These are phyloP conservation scores for Aleiodes leptofemur DNA, from an alignment of 2,888 invertebrate genomes.

Conservation along the genomic window DNA sequence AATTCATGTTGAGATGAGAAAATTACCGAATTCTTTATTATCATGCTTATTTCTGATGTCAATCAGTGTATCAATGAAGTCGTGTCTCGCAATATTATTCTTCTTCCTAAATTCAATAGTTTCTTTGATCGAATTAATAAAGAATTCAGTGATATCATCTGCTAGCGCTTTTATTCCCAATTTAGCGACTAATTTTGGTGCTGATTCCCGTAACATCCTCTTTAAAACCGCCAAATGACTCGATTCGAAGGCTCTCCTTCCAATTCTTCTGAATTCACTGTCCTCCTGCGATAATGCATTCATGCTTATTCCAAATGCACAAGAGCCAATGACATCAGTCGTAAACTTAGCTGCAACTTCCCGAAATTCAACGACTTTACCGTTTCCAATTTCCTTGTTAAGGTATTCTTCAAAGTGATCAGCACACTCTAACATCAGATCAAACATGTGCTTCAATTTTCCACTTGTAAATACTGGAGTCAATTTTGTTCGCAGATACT, in stretches of 20 bases:
- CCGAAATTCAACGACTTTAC: constrained; percentile 46
- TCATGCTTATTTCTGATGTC: constrained; percentile 59
- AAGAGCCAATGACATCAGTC: constrained; percentile 72
- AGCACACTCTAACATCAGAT: constrained; percentile 75
- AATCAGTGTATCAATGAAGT: constrained; percentile 74
- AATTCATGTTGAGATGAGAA: neutral
- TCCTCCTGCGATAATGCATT: constrained; percentile 64
- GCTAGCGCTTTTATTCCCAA: too few relatives aligned
- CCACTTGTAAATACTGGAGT: constrained; percentile 76
- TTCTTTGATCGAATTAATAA: constrained; percentile 64
- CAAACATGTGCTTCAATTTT: constrained; percentile 77
- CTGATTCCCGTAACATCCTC: constrained; percentile 18
- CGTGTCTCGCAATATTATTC: constrained; percentile 71
- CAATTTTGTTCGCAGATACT: constrained; percentile 72
- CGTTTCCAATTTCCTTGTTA: constrained; percentile 58
- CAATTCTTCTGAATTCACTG: constrained; percentile 66
- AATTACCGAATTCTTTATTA: constrained; percentile 38
- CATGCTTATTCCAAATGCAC: constrained; percentile 72
- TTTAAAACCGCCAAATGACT: constrained; percentile 46
- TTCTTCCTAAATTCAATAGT: constrained; percentile 71
- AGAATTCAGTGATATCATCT: constrained; percentile 55
- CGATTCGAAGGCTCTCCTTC: constrained; percentile 60
- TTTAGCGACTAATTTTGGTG: constrained; percentile 55
- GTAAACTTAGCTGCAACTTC: constrained; percentile 67
- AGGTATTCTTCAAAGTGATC: constrained; percentile 74